Evolutionary conservation across 2,888 invertebrate genomes (phyloP).

Genomic region (Sceliomorpha sp.): DNA sequence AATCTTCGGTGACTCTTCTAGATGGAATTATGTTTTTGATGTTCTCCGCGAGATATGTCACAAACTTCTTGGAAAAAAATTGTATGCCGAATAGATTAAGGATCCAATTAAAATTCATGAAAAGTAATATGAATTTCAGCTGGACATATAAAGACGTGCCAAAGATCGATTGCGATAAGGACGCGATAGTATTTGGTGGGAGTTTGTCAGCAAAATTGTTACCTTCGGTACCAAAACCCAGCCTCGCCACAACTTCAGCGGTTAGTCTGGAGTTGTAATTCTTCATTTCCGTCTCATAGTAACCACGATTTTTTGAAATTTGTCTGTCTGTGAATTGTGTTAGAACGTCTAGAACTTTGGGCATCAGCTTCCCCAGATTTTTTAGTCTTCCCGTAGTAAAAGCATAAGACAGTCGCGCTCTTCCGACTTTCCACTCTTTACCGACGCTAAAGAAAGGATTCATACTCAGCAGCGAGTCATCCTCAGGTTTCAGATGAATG

Average conservation of each 20-base stretch:
- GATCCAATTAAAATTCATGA: too few relatives aligned
- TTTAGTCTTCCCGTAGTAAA: slow-evolving; percentile 61
- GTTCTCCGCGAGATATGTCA: too few relatives aligned
- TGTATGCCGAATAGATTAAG: too few relatives aligned
- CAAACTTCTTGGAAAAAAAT: too few relatives aligned
- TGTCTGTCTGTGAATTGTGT: slow-evolving; percentile 39
- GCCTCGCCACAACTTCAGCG: slow-evolving; percentile 63
- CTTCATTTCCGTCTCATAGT: slow-evolving; percentile 61
- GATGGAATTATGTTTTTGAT: too few relatives aligned
- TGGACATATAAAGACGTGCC: too few relatives aligned
- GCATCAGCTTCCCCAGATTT: slow-evolving; percentile 60
- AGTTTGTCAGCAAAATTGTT: slow-evolving; percentile 61
- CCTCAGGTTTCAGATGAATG: slow-evolving; percentile 20
- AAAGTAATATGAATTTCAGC: too few relatives aligned
- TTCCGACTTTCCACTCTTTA: slow-evolving; percentile 59
- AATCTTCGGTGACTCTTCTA: too few relatives aligned
- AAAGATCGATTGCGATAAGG: too few relatives aligned
- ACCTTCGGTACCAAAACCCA: slow-evolving; percentile 66
- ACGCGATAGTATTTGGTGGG: slow-evolving; percentile 27
- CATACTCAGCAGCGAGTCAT: slow-evolving; percentile 61
- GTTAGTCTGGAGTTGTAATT: slow-evolving; percentile 60
- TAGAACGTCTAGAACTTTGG: slow-evolving; percentile 60
- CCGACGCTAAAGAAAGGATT: slow-evolving; percentile 68
- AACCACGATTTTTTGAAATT: slow-evolving; percentile 19
- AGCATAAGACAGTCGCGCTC: slow-evolving; percentile 41